Conservation (phyloP, 2,888 invertebrate genomes). For the Ophion costatus region DNA sequence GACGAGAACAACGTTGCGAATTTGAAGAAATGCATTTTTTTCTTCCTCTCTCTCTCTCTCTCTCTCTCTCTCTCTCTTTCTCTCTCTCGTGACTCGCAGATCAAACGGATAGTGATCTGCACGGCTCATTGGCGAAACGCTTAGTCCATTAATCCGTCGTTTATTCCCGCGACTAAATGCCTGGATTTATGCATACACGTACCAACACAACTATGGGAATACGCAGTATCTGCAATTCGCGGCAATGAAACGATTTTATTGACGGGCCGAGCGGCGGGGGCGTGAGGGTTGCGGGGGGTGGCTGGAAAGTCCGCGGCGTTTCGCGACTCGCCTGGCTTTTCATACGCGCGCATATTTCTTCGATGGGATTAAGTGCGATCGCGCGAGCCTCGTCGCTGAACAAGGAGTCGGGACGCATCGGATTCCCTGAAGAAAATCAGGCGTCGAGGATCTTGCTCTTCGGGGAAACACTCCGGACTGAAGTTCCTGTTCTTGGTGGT, state of each 20-base stretch:
- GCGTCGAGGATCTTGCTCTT: conserved; percentile 65
- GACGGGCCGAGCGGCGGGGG: conserved; percentile 47
- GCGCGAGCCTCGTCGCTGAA: conserved; percentile 41
- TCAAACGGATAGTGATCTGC: conserved; percentile 5
- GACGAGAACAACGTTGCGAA: too few relatives aligned
- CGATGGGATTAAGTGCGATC: conserved; percentile 57
- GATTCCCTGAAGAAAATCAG: conserved; percentile 68
- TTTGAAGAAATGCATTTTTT: too few relatives aligned
- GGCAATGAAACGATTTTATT: conserved; percentile 60
- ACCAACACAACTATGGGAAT: background rate
- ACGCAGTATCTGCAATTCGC: background rate
- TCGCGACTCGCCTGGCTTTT: conserved; percentile 32
- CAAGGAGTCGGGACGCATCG: conserved; percentile 44
- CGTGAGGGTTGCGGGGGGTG: conserved; percentile 7
- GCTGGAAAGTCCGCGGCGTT: background rate
- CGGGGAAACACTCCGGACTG: conserved; percentile 58
- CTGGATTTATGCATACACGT: background rate
- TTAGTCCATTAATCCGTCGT: conserved; percentile 49
- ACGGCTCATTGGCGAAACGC: conserved; percentile 46
- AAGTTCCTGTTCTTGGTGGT: background rate
- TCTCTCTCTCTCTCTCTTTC: background rate
- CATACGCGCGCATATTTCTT: conserved; percentile 15
- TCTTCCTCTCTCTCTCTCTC: too few relatives aligned
- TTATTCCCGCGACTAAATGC: conserved; percentile 28
- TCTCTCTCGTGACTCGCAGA: background rate